Evolutionary conservation across 30 jellyfish, hydroid and myxozoan genomes (phyloP).

Genomic region (Hydra vulgaris): DNA sequence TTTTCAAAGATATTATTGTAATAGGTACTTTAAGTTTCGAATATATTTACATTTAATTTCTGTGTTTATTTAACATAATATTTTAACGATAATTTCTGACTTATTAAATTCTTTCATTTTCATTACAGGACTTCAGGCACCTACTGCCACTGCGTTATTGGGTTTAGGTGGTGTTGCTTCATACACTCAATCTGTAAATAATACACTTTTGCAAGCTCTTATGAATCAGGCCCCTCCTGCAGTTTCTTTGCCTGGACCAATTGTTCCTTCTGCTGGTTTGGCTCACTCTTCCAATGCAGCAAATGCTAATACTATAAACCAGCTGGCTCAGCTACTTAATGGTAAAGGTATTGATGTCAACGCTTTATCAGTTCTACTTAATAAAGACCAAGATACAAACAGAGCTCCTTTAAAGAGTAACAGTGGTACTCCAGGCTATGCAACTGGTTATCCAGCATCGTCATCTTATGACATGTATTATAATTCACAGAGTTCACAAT

Average conservation of each 20-base stretch:
- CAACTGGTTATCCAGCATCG: constrained; percentile 29
- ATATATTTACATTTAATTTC: no score
- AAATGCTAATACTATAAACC: constrained; percentile 11
- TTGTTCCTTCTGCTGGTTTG: constrained; percentile 18
- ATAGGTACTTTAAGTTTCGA: no score
- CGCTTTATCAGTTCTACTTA: constrained; percentile 24
- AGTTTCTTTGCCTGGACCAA: constrained; percentile 12
- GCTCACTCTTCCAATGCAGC: constrained; percentile 11
- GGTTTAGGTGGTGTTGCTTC: background rate
- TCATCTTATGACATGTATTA: constrained; percentile 34
- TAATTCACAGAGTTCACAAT: constrained; percentile 1
- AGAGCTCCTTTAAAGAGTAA: constrained; percentile 1
- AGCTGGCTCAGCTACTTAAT: constrained; percentile 27
- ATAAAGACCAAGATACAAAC: constrained; percentile 9
- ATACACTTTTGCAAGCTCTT: constrained; percentile 31
- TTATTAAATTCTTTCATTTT: no score
- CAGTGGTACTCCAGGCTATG: constrained; percentile 21
- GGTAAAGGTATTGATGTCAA: constrained; percentile 23
- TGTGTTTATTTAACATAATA: no score
- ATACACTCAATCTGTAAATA: constrained; percentile 14
- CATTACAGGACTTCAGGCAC: constrained; percentile 1
- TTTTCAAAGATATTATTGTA: no score
- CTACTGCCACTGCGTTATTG: constrained; percentile 33
- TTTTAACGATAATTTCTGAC: no score
- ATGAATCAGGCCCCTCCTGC: constrained; percentile 22